A percentile compares a stretch with the other conserved stretches of the same genome.
Evolutionary conservation across 2,888 invertebrate genomes (phyloP).

Genomic region (Lasioglossum pauxillum): DNA sequence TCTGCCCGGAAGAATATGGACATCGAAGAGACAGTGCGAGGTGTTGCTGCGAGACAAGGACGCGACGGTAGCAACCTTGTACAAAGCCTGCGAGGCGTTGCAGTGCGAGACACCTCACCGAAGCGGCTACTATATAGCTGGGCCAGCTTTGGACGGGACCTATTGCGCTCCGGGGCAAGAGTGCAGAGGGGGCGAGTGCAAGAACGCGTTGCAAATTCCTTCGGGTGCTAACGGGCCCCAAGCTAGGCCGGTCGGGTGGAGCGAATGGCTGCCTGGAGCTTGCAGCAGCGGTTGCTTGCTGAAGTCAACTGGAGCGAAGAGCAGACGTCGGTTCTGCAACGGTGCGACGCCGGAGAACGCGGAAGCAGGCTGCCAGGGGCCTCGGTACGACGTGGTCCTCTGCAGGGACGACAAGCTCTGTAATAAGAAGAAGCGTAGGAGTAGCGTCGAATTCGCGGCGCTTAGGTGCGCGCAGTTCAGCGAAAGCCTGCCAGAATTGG

Average conservation of each 20-base stretch:
- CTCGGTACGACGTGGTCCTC: slow-evolving; percentile 87
- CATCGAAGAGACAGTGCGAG: slow-evolving; percentile 91
- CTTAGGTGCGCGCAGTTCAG: slow-evolving; percentile 89
- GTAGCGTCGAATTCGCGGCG: slow-evolving; percentile 87
- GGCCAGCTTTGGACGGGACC: slow-evolving; percentile 94
- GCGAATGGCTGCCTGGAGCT: slow-evolving; percentile 87
- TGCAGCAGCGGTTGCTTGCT: slow-evolving; percentile 90
- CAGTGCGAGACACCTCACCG: slow-evolving; percentile 90
- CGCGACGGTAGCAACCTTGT: slow-evolving; percentile 85
- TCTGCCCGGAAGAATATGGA: slow-evolving; percentile 89
- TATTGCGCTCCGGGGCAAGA: slow-evolving; percentile 89
- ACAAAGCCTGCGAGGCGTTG: slow-evolving; percentile 87
- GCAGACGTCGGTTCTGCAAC: slow-evolving; percentile 87
- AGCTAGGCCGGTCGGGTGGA: slow-evolving; percentile 87
- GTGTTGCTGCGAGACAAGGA: slow-evolving; percentile 89
- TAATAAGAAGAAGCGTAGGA: slow-evolving; percentile 85
- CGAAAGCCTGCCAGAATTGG: slow-evolving; percentile 87
- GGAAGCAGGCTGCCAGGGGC: slow-evolving; percentile 87
- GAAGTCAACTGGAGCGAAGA: slow-evolving; percentile 87
- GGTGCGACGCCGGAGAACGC: slow-evolving; percentile 79
- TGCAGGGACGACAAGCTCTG: slow-evolving; percentile 89
- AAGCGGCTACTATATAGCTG: slow-evolving; percentile 91
- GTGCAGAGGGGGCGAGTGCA: slow-evolving; percentile 80
- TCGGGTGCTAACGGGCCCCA: slow-evolving; percentile 71
- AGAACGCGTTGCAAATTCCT: slow-evolving; percentile 51